Evolutionary conservation across 2,888 invertebrate genomes (phyloP).

Genomic region (Bembecia ichneumoniformis): DNA sequence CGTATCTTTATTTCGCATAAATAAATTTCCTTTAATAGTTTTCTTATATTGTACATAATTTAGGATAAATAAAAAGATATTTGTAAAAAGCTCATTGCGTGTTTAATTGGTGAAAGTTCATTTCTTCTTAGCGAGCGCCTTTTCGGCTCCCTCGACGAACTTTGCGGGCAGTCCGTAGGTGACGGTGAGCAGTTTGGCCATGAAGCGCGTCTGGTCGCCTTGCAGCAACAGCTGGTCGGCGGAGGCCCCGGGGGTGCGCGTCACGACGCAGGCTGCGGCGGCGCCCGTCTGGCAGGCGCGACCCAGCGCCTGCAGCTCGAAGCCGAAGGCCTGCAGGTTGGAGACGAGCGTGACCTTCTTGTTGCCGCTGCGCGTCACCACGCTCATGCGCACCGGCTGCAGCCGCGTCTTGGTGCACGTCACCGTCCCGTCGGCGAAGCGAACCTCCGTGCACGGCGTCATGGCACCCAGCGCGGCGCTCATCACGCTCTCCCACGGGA

Average conservation of each 20-base stretch:
- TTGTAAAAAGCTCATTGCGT: constrained; percentile 15
- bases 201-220: constrained; percentile 79
- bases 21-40: background rate
- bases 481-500: constrained; percentile 82
- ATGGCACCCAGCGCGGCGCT: constrained; percentile 76
- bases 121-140: constrained; percentile 79
- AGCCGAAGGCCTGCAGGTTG: constrained; percentile 90
- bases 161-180: constrained; percentile 84
- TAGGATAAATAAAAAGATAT: constrained; percentile 12
- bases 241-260: constrained; percentile 79
- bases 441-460: constrained; percentile 79
- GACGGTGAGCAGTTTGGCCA: constrained; percentile 73
- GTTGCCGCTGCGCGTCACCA: constrained; percentile 85
- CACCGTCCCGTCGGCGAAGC: constrained; percentile 60
- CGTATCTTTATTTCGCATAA: constrained; percentile 7
- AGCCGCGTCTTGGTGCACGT: constrained; percentile 76
- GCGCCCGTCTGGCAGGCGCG: constrained; percentile 87
- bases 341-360: constrained; percentile 94
- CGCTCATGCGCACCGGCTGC: constrained; percentile 82
- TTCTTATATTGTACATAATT: constrained; percentile 6
- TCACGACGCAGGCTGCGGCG: constrained; percentile 89
- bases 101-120: constrained; percentile 16
- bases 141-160: constrained; percentile 82
- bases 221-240: constrained; percentile 87
- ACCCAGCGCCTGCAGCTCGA: constrained; percentile 83